Evolutionary conservation across 2,797 vertebrate genomes (phyloP), one percentile per base, ranked within the genome.

Genomic region (Garrulus glandarius): DNA sequence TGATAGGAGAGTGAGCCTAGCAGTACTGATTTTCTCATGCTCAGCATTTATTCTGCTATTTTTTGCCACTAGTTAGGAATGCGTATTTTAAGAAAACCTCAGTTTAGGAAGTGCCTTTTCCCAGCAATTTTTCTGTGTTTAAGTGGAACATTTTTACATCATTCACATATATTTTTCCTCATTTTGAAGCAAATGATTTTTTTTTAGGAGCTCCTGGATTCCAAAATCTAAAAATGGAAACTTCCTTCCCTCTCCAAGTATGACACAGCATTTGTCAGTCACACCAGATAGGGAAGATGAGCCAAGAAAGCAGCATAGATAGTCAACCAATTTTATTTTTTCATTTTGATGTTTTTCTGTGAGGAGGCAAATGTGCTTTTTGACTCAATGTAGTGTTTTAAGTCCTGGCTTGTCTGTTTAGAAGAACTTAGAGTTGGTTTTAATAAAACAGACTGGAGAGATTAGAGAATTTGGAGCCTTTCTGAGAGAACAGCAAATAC

Each of bases 61-160:
- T 93, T 87, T 78, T 95, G 46, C 61, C 61, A 55, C 65, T 84
- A 91, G 34, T 80, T 95, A 84, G 79, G 46, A 86, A 65, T 34
- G 23, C 71, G 6, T 46, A 57, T 92, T 92, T 92, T 90, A 84
- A 68, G 75, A 93, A 88, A 88, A 61, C 7, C 19, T 79, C 39
- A 1, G 2, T 82, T 85, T 69, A 50, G 77, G 15, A 68, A 64
- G 32, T 68, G 41, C 15, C 49, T 74, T 93, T 87, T 75, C 49
- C 70, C 59, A 84, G 46, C 22, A 61, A 15, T 68, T 76, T 68
- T 83, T 77, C 27, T 49, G 0, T 49, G 41, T 80, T 79, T 53
- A 64, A 65, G 76, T 46, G 43, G 53, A 92, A 75, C 2, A 1
- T 83, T 91, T 78, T 90, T 92, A 34, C 15, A 19, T 92, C 18